A percentile compares a stretch with the other conserved stretches of the same genome.
phyloP scores from a whole-genome alignment of 2,797 vertebrate genomes.

The Crenichthys baileyi region DNA sequence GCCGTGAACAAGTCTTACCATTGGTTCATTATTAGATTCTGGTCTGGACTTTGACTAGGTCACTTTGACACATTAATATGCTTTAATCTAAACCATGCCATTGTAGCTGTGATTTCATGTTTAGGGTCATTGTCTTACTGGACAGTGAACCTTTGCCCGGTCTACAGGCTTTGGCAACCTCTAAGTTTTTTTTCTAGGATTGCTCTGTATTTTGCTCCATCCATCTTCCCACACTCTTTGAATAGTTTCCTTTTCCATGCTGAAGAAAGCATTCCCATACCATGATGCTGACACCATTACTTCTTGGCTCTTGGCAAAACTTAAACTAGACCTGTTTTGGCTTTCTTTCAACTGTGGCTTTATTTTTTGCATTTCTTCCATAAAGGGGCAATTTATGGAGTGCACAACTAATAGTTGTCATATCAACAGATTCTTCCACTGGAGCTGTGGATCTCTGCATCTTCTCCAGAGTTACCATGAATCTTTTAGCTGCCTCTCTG shows the following conservation, averaged over 20 bases:
- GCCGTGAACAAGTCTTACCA: background rate
- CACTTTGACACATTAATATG: background rate
- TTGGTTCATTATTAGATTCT: background rate
- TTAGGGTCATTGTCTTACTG: background rate
- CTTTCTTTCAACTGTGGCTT: too few relatives aligned
- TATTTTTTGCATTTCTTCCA: too few relatives aligned
- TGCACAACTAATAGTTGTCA: too few relatives aligned
- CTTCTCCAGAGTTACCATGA: too few relatives aligned
- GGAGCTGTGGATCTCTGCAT: too few relatives aligned
- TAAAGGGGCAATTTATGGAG: too few relatives aligned
- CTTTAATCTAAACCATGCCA: background rate
- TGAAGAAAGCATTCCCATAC: background rate
- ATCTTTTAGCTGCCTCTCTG: too few relatives aligned
- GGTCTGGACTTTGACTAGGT: background rate
- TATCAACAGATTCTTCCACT: too few relatives aligned
- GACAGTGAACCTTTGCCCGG: background rate
- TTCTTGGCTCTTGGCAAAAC: too few relatives aligned
- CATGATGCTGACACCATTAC: too few relatives aligned
- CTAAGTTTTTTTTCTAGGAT: background rate
- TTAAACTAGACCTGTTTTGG: too few relatives aligned
- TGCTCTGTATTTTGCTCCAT: background rate
- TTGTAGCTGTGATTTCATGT: background rate
- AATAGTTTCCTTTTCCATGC: background rate
- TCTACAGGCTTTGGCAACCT: background rate
- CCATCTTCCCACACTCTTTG: background rate